A percentile compares a stretch with the other conserved stretches of the same genome.
Evolutionary conservation across 2,113 vertebrate genomes (phyloP).

Genomic region (Psephotus haematonotus): DNA sequence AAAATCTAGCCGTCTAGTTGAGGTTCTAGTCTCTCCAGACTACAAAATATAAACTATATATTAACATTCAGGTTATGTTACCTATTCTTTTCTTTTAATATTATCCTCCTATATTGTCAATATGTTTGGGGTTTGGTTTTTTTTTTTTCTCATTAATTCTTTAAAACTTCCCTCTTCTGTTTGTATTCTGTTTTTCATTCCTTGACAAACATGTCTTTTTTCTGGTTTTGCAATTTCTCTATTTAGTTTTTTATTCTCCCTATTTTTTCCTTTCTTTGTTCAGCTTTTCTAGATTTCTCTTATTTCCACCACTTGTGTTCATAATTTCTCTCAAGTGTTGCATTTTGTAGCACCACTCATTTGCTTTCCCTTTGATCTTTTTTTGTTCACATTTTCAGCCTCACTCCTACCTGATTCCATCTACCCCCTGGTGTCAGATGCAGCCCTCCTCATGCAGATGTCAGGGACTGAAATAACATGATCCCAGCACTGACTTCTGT

Average conservation of each 20-base stretch:
- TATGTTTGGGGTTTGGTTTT: background rate
- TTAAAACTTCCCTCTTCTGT: background rate
- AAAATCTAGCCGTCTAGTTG: background rate
- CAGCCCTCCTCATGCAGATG: background rate
- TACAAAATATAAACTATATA: background rate
- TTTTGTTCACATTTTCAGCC: background rate
- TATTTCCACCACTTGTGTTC: background rate
- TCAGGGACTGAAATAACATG: background rate
- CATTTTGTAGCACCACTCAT: background rate
- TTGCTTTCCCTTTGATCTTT: background rate
- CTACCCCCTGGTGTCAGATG: background rate
- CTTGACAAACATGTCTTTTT: background rate
- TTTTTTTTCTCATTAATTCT: background rate
- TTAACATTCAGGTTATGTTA: background rate
- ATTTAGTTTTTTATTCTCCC: background rate
- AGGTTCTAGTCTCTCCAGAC: background rate
- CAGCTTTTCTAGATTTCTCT: background rate
- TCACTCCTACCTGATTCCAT: background rate
- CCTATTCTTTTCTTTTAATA: background rate
- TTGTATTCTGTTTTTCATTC: background rate
- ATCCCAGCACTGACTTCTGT: background rate
- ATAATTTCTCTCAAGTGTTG: background rate
- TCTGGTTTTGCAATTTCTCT: background rate
- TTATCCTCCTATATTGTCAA: background rate
- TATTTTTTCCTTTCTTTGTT: slow-evolving; percentile 15